A percentile compares a stretch with the other conserved stretches of the same genome.
phyloP scores from a whole-genome alignment of 2,797 vertebrate species.

The Rhinatrema bivittatum region DNA sequence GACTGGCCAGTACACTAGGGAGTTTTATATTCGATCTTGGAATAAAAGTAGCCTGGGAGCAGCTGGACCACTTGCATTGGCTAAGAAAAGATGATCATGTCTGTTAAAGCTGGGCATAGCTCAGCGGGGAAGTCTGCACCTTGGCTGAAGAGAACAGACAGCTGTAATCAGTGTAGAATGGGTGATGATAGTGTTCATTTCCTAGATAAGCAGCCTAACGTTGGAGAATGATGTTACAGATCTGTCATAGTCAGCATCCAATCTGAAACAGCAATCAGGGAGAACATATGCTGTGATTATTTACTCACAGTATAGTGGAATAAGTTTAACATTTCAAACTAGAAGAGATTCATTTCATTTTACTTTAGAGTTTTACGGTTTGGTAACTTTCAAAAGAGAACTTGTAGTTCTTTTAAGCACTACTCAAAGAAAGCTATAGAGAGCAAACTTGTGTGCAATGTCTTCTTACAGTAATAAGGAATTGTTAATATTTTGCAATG shows the following conservation, averaged over 20 bases:
- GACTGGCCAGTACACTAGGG: too few species aligned
- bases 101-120: not conserved
- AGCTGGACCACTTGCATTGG: not conserved
- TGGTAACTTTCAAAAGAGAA: too few species aligned
- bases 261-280: not conserved
- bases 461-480: too few species aligned
- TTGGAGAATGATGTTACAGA: not conserved
- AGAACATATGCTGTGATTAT: too few species aligned
- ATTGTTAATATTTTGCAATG: too few species aligned
- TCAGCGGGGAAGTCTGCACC: not conserved
- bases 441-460: too few species aligned
- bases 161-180: not conserved
- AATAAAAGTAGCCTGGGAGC: not conserved
- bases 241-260: not conserved
- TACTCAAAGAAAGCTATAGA: too few species aligned
- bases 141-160: not conserved
- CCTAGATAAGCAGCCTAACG: not conserved
- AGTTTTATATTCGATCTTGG: not conserved
- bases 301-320: too few species aligned
- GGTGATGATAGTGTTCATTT: not conserved
- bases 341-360: not conserved
- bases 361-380: rapidly evolving
- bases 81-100: not conserved
- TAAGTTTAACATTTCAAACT: too few species aligned
- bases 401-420: too few species aligned